phyloP scores from a whole-genome alignment of 2,797 vertebrate species.

The Chaunax sp. region DNA sequence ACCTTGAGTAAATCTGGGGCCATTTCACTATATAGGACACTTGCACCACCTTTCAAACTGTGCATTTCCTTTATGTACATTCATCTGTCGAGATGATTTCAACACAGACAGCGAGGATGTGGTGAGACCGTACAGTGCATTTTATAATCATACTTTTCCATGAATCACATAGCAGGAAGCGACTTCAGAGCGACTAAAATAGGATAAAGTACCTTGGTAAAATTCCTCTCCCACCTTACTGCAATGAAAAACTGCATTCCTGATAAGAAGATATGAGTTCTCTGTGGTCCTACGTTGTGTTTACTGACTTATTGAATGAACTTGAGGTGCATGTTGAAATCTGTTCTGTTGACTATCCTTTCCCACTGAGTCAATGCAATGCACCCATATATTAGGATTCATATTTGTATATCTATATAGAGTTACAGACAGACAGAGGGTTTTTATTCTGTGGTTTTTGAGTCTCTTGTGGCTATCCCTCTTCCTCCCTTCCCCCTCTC shows the following conservation, averaged over 20 bases:
- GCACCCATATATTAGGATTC: constrained; percentile 77
- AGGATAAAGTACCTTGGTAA: constrained; percentile 70
- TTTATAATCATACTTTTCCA: constrained; percentile 65
- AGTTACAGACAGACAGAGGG: constrained; percentile 80
- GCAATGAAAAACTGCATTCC: constrained; percentile 75
- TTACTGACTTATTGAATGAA: constrained; percentile 78
- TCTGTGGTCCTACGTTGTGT: constrained; percentile 66
- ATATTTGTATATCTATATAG: constrained; percentile 83
- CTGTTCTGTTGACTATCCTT: constrained; percentile 60
- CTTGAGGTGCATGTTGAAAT: constrained; percentile 74
- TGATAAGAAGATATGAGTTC: constrained; percentile 74
- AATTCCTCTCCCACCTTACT: constrained; percentile 72
- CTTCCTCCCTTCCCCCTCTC: constrained; percentile 81
- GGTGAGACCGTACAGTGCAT: constrained; percentile 35
- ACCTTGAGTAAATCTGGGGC: constrained; percentile 79
- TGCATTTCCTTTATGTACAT: constrained; percentile 7
- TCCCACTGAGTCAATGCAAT: constrained; percentile 71
- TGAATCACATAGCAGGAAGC: constrained; percentile 66
- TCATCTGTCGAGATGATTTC: constrained; percentile 17
- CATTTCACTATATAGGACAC: constrained; percentile 75
- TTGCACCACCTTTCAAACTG: constrained; percentile 33
- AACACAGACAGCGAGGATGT: constrained; percentile 10
- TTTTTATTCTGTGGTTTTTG: constrained; percentile 86
- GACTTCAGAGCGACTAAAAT: constrained; percentile 69
- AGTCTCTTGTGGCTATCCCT: constrained; percentile 85